phyloP scores from a whole-genome alignment of 1,140 invertebrate genomes.

The Cotesia typhae region DNA sequence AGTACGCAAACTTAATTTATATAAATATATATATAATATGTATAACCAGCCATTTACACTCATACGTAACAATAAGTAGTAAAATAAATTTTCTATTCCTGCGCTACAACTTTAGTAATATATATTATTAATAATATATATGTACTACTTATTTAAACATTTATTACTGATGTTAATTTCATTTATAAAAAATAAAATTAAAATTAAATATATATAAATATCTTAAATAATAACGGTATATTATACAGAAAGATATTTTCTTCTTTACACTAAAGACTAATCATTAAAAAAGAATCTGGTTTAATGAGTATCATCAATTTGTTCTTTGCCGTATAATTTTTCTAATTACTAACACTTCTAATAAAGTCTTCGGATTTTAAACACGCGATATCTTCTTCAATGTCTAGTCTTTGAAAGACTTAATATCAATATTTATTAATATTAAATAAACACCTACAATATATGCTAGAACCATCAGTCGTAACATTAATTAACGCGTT shows the following conservation, averaged over 20 bases:
- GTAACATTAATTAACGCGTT: conserved; percentile 41
- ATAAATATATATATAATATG: too few species aligned
- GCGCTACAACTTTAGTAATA: conserved; percentile 47
- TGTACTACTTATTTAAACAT: not conserved
- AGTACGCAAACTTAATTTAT: conserved; percentile 41
- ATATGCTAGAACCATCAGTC: conserved; percentile 62
- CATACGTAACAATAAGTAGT: conserved; percentile 44
- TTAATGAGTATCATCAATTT: conserved; percentile 20
- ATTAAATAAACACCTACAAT: conserved; percentile 50
- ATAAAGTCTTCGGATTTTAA: conserved; percentile 15
- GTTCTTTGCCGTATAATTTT: not conserved
- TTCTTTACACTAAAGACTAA: conserved; percentile 42
- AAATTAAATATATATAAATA: conserved; percentile 51
- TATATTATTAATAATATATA: conserved; percentile 25
- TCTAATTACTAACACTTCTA: conserved; percentile 5
- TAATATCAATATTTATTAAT: conserved; percentile 13
- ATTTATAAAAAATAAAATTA: conserved; percentile 52
- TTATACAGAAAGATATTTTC: conserved; percentile 33
- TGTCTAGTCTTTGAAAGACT: conserved; percentile 44
- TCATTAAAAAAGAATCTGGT: conserved; percentile 38
- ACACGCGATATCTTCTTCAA: conserved; percentile 40
- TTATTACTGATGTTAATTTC: not conserved
- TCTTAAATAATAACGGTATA: conserved; percentile 45
- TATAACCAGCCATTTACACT: conserved; percentile 48
- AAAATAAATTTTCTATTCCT: conserved; percentile 36